These are phyloP conservation scores for Morelia viridis DNA, from an alignment of 2,797 vertebrate genomes.

Conservation along the genomic window DNA sequence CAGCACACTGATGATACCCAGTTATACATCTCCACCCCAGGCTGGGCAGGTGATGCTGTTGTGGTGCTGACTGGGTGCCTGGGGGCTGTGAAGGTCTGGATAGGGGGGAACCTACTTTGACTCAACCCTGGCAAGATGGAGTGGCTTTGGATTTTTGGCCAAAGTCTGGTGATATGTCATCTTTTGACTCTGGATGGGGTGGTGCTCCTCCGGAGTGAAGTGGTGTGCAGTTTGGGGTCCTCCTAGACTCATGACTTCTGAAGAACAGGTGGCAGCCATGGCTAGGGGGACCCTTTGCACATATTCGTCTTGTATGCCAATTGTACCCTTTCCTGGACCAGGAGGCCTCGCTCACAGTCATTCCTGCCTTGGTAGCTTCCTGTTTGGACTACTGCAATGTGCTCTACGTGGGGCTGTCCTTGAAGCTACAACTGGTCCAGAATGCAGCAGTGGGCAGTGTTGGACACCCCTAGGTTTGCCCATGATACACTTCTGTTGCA, in stretches of 20 bases:
- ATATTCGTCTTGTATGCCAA: neutral
- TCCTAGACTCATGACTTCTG: neutral
- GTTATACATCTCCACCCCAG: neutral
- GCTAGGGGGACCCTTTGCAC: neutral
- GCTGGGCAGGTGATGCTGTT: neutral
- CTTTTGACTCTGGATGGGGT: neutral
- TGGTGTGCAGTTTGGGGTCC: neutral
- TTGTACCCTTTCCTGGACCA: neutral
- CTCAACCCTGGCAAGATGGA: neutral
- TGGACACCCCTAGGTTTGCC: neutral
- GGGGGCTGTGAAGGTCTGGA: neutral
- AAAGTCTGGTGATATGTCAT: neutral
- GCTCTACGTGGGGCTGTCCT: neutral
- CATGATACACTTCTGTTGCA: neutral
- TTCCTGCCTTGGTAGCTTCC: neutral
- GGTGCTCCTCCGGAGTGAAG: neutral
- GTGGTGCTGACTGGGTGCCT: neutral
- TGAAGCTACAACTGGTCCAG: neutral
- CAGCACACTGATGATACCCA: neutral
- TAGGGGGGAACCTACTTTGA: neutral
- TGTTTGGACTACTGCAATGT: neutral
- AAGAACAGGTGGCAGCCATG: neutral
- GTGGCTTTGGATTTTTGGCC: too few relatives aligned
- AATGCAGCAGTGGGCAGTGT: neutral
- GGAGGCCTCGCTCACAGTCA: neutral